Conservation (phyloP, 2,797 vertebrate genomes). For the Tragelaphus oryx region DNA sequence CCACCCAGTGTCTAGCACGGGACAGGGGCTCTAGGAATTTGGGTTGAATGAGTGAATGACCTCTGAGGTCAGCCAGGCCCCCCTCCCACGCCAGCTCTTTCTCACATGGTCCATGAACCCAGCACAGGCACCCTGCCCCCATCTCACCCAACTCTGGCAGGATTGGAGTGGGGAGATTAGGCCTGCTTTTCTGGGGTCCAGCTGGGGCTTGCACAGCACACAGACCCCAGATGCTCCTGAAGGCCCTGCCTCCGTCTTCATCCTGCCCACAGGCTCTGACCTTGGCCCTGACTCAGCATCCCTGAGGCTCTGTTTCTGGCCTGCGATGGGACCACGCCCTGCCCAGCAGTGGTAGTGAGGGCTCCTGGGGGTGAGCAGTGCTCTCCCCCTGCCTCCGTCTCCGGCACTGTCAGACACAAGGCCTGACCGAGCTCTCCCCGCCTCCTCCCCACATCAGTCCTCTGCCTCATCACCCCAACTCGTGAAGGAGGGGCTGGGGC, state of each 20-base stretch:
- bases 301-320: neutral
- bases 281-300: neutral
- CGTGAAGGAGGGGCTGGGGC: neutral
- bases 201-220: too few relatives aligned
- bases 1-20: neutral
- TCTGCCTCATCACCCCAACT: neutral
- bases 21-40: too few relatives aligned
- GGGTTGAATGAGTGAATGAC: neutral
- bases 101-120: accelerated
- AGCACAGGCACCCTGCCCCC: accelerated
- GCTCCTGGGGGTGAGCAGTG: accelerated
- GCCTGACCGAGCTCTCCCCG: neutral
- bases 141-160: too few relatives aligned
- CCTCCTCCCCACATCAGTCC: neutral
- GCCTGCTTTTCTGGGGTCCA: neutral
- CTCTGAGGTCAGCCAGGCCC: neutral
- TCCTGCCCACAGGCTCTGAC: neutral
- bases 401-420: neutral
- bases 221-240: neutral
- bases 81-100: accelerated
- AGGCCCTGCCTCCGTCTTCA: neutral
- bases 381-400: neutral
- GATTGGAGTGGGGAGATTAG: accelerated
- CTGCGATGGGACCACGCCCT: too few relatives aligned
- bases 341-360: accelerated